Evolutionary conservation across 2,888 invertebrate genomes (phyloP).

Genomic region (Heterodera filipjevi): DNA sequence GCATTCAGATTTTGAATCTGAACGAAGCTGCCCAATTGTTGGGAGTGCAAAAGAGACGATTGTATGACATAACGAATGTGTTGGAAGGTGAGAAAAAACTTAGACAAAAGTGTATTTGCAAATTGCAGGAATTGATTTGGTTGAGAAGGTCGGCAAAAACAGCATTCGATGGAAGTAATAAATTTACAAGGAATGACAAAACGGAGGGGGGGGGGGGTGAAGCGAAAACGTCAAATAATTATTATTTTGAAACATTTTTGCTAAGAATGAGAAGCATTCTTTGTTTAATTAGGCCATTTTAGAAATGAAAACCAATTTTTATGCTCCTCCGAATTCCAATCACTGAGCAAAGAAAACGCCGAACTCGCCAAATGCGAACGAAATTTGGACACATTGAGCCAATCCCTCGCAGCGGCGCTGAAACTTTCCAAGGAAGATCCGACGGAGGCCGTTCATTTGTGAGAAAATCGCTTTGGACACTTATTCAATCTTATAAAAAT

Average conservation of each 20-base stretch:
- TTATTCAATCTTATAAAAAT: too few relatives aligned
- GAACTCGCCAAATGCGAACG: constrained; percentile 44
- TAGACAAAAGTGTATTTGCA: too few relatives aligned
- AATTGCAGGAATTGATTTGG: constrained; percentile 55
- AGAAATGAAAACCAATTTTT: constrained; percentile 41
- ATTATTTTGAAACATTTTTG: not conserved
- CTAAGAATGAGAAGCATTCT: too few relatives aligned
- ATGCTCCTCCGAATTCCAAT: constrained; percentile 39
- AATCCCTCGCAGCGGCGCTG: constrained; percentile 44
- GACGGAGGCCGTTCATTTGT: constrained; percentile 55
- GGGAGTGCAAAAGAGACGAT: constrained; percentile 59
- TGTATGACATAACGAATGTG: constrained; percentile 64
- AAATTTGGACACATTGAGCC: constrained; percentile 48
- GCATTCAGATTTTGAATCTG: constrained; percentile 54
- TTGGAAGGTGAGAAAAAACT: constrained; percentile 42
- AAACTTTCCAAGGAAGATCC: constrained; percentile 54
- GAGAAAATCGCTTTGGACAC: not conserved
- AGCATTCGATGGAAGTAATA: constrained; percentile 59
- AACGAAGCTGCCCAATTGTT: constrained; percentile 61
- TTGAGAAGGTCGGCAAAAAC: constrained; percentile 64
- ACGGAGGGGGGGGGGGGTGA: not conserved
- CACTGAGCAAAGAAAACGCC: constrained; percentile 39
- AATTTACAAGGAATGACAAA: not conserved
- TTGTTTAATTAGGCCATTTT: not conserved
- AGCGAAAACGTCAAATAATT: not conserved